Conservation (phyloP, 2,113 vertebrate species). For the Emydura subglobosa region DNA sequence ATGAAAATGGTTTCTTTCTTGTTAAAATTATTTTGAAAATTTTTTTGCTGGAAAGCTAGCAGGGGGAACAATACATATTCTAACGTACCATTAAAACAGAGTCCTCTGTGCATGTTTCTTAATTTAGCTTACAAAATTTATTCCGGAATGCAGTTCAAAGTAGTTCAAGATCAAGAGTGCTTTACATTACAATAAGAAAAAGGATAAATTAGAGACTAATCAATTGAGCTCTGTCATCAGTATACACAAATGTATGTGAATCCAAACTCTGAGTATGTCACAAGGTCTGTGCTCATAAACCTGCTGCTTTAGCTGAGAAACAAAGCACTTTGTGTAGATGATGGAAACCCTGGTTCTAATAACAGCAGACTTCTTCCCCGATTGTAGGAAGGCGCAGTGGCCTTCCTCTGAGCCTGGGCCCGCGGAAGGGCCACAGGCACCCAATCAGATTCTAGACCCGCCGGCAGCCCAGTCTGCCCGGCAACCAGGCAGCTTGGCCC, state of each 20-base stretch:
- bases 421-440: no score
- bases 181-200: background rate
- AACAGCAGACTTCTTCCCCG: slow-evolving; percentile 25
- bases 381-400: no score
- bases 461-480: no score
- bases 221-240: background rate
- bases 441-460: no score
- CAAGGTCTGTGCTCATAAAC: background rate
- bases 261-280: background rate
- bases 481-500: no score
- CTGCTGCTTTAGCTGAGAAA: background rate
- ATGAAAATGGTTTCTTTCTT: no score
- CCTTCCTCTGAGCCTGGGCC: no score
- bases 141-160: background rate
- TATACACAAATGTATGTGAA: background rate
- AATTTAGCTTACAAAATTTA: background rate
- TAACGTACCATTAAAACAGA: background rate
- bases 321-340: background rate
- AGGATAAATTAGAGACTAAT: background rate
- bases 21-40: no score
- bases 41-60: background rate
- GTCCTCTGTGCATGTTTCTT: background rate
- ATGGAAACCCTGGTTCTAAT: slow-evolving; percentile 16
- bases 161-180: background rate
- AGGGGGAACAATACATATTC: background rate